Conservation (phyloP, 2,113 vertebrate species). For the Prunella himalayana region DNA sequence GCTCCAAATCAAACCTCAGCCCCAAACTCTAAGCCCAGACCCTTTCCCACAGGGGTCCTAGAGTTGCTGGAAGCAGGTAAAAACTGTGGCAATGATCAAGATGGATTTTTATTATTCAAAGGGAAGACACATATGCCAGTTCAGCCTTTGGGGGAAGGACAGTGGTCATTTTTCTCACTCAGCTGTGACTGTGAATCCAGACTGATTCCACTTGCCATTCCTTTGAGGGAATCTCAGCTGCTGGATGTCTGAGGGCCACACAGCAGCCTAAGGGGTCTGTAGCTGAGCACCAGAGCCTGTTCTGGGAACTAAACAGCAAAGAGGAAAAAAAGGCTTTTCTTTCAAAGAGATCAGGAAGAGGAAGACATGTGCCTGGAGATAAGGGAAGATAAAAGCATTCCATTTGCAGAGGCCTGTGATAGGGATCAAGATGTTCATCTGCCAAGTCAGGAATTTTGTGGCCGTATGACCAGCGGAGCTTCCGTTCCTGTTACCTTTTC, state of each 20-base stretch:
- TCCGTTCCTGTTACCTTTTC: conserved; percentile 33
- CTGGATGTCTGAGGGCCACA: background rate
- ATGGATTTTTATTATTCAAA: background rate
- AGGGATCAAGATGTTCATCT: conserved; percentile 33
- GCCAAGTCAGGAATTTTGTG: conserved; percentile 31
- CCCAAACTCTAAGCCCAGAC: background rate
- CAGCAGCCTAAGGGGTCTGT: background rate
- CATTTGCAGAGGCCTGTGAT: background rate
- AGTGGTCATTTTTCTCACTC: background rate
- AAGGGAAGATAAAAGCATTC: conserved; percentile 61
- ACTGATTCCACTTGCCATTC: background rate
- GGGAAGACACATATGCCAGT: background rate
- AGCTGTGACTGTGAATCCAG: background rate
- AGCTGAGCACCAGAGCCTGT: background rate
- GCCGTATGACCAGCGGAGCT: background rate
- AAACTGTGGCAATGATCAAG: background rate
- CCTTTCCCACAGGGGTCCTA: too few relatives aligned
- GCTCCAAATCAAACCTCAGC: background rate
- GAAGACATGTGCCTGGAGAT: conserved; percentile 57
- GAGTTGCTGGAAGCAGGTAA: background rate
- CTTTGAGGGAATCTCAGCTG: background rate
- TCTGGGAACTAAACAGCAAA: background rate
- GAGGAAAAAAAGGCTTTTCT: background rate
- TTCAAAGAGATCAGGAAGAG: conserved; percentile 44
- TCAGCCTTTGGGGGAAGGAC: background rate